phyloP scores from a whole-genome alignment of 2,888 invertebrate species.

The Cyclophora punctaria region DNA sequence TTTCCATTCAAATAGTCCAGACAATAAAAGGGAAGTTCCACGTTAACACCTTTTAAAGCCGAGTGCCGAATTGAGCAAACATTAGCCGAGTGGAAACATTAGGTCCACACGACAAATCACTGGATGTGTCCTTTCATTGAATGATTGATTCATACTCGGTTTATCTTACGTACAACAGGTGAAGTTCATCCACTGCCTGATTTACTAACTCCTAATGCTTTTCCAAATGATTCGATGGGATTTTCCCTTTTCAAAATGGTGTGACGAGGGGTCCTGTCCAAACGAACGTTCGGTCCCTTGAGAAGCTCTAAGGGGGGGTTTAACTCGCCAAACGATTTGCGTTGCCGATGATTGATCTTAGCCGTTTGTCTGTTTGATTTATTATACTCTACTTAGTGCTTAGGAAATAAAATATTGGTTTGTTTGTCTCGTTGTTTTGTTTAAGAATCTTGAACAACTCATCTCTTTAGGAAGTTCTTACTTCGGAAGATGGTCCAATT shows the following conservation, averaged over 20 bases:
- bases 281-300: slow-evolving; percentile 32
- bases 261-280: slow-evolving; percentile 49
- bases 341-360: slow-evolving; percentile 50
- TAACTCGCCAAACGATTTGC: slow-evolving; percentile 35
- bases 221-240: slow-evolving; percentile 51
- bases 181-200: slow-evolving; percentile 50
- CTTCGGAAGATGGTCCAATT: no score
- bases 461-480: no score
- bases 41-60: slow-evolving; percentile 11
- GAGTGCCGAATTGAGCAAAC: slow-evolving; percentile 21
- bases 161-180: slow-evolving; percentile 49
- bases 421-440: no score
- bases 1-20: not conserved
- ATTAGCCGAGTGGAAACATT: slow-evolving; percentile 27
- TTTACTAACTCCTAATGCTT: slow-evolving; percentile 65
- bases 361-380: slow-evolving; percentile 29
- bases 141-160: slow-evolving; percentile 65
- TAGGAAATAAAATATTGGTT: no score
- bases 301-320: slow-evolving; percentile 37
- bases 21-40: slow-evolving; percentile 15
- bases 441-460: no score
- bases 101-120: slow-evolving; percentile 54
- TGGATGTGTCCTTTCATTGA: slow-evolving; percentile 45
- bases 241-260: slow-evolving; percentile 63
- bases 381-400: slow-evolving; percentile 22